phyloP scores from a whole-genome alignment of 1,140 invertebrate genomes.

The Leptinotarsa lineolata region DNA sequence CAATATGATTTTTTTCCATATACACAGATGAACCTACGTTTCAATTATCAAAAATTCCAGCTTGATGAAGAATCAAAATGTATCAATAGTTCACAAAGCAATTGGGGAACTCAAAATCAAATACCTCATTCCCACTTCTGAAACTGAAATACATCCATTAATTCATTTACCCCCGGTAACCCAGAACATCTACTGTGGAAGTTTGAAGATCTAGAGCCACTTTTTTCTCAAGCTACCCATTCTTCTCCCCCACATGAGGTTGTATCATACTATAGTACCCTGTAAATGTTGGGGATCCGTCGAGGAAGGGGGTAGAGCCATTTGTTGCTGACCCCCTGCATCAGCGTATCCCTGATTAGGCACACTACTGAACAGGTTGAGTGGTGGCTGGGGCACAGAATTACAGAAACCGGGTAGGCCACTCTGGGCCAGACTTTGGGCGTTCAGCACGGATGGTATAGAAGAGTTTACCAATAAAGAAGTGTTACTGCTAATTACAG shows the following conservation, averaged over 20 bases:
- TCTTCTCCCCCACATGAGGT: slow-evolving; percentile 86
- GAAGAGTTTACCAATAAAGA: slow-evolving; percentile 63
- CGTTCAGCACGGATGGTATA: slow-evolving; percentile 50
- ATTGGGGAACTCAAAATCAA: no score
- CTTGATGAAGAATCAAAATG: no score
- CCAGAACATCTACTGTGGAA: slow-evolving; percentile 17
- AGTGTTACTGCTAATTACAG: slow-evolving; percentile 60
- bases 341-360: slow-evolving; percentile 33
- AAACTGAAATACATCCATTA: no score
- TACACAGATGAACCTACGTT: no score
- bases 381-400: slow-evolving; percentile 45
- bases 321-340: slow-evolving; percentile 38
- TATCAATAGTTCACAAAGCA: no score
- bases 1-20: no score
- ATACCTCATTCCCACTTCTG: no score
- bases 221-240: slow-evolving; percentile 71
- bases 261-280: slow-evolving; percentile 90
- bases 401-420: slow-evolving; percentile 60
- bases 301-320: slow-evolving; percentile 32
- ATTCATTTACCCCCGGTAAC: not conserved
- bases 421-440: slow-evolving; percentile 56
- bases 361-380: slow-evolving; percentile 44
- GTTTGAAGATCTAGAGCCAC: slow-evolving; percentile 62
- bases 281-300: slow-evolving; percentile 78
- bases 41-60: no score